Percentiles rank a stretch among this genome's conserved stretches.
Evolutionary conservation across 2,113 vertebrate genomes (phyloP).

Genomic region (Montifringilla adamsi): DNA sequence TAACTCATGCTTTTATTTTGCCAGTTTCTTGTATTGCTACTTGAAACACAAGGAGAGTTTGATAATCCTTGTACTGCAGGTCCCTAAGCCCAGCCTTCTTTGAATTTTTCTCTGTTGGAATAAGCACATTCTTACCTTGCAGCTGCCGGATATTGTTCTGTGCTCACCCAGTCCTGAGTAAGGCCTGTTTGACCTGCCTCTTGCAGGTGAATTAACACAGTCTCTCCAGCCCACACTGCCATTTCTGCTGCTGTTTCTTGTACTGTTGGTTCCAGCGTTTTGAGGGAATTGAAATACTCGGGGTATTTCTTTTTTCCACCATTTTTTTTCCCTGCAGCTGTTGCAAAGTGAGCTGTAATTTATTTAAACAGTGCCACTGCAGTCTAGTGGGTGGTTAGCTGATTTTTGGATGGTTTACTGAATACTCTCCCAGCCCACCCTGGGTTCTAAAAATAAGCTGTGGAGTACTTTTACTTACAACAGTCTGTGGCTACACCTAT

Average conservation of each 20-base stretch:
- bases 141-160: conserved; percentile 35
- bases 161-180: background rate
- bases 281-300: background rate
- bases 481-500: background rate
- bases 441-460: conserved; percentile 6
- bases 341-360: background rate
- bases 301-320: background rate
- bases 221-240: background rate
- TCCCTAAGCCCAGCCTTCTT: background rate
- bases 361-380: background rate
- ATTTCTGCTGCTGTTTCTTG: background rate
- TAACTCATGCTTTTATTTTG: background rate
- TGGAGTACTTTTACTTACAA: background rate
- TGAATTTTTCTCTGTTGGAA: background rate
- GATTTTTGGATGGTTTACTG: conserved; percentile 30
- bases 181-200: background rate
- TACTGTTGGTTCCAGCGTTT: background rate
- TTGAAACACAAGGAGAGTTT: conserved; percentile 2
- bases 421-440: conserved; percentile 11
- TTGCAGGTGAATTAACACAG: background rate
- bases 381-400: conserved; percentile 40
- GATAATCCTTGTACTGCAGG: background rate
- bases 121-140: conserved; percentile 34
- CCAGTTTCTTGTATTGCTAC: background rate
- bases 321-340: background rate